Evolutionary conservation across 2,797 vertebrate genomes (phyloP).

Genomic region (Enteromius afrohamiltoni): DNA sequence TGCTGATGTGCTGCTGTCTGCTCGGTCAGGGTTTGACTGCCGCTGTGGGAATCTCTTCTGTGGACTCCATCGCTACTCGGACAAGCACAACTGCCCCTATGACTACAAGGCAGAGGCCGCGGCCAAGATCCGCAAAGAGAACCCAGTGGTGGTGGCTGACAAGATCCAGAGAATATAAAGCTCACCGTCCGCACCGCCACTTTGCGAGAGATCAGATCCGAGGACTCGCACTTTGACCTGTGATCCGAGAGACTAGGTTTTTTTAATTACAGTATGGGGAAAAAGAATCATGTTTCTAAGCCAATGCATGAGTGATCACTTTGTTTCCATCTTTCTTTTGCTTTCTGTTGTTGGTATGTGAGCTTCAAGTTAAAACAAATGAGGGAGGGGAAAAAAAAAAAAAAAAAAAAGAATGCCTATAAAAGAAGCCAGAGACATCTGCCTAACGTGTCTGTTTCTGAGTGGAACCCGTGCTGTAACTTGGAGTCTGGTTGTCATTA

Average conservation of each 20-base stretch:
- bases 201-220: conserved; percentile 53
- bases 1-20: neutral
- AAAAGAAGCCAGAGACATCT: conserved; percentile 14
- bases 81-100: conserved; percentile 88
- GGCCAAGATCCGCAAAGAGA: conserved; percentile 89
- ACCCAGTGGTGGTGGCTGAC: conserved; percentile 86
- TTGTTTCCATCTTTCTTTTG: conserved; percentile 52
- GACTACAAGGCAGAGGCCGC: conserved; percentile 89
- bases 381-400: neutral
- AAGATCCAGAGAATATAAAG: conserved; percentile 94
- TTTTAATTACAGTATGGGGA: conserved; percentile 45
- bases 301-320: conserved; percentile 67
- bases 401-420: conserved; percentile 4
- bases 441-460: conserved; percentile 32
- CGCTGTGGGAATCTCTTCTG: conserved; percentile 90
- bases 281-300: conserved; percentile 49
- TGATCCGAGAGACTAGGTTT: conserved; percentile 66
- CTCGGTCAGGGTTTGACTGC: conserved; percentile 82
- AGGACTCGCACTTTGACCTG: conserved; percentile 68
- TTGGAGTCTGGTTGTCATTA: conserved; percentile 37
- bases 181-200: conserved; percentile 47
- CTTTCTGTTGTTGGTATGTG: conserved; percentile 58
- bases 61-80: conserved; percentile 88
- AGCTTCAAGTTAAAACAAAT: conserved; percentile 39
- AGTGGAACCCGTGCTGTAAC: conserved; percentile 3